Evolutionary conservation across 2,113 vertebrate genomes (phyloP).

Genomic region (Phyllopteryx taeniolatus): DNA sequence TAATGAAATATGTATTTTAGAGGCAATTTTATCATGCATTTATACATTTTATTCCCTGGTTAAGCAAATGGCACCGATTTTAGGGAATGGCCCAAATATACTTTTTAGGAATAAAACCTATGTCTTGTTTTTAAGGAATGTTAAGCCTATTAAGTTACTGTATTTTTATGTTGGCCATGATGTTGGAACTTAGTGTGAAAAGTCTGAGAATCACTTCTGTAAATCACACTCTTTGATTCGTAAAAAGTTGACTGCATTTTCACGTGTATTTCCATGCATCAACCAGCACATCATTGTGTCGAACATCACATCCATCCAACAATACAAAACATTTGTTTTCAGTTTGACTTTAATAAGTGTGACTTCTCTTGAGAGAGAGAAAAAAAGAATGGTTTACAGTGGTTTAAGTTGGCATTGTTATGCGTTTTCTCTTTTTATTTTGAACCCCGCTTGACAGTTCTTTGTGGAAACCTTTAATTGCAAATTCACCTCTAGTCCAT

Average conservation of each 20-base stretch:
- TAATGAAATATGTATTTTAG: background rate
- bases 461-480: slow-evolving; percentile 62
- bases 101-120: background rate
- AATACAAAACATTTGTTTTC: background rate
- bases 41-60: too few relatives aligned
- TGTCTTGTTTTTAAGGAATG: background rate
- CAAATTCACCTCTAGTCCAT: slow-evolving; percentile 51
- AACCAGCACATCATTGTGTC: background rate
- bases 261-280: background rate
- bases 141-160: background rate
- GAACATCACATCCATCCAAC: background rate
- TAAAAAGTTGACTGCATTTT: background rate
- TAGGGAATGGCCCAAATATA: background rate
- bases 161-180: background rate
- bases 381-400: background rate
- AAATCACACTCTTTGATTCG: background rate
- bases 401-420: slow-evolving; percentile 15
- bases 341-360: background rate
- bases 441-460: slow-evolving; percentile 57
- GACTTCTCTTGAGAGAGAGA: background rate
- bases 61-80: background rate
- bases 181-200: background rate
- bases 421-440: slow-evolving; percentile 28
- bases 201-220: background rate
- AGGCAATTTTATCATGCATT: too few relatives aligned